A percentile compares a stretch with the other conserved stretches of the same genome.
These are phyloP conservation scores for Chrysolina oricalcia DNA, from an alignment of 2,888 invertebrate genomes.

Conservation along the genomic window DNA sequence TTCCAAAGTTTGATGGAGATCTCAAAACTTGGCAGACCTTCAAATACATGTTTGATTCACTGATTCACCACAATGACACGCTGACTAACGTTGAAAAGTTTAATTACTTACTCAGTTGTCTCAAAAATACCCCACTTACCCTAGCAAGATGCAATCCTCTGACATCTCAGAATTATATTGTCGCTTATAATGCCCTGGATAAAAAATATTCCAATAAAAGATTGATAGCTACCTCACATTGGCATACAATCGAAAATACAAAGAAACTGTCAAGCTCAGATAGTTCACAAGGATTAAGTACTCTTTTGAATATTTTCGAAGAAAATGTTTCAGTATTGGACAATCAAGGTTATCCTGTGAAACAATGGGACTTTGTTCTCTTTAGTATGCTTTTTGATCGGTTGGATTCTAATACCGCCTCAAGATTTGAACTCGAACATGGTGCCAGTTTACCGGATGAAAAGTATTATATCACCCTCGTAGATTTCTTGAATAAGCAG, in stretches of 20 bases:
- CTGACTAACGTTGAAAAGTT: not conserved
- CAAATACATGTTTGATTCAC: not conserved
- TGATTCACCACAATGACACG: not conserved
- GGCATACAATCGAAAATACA: not conserved
- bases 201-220: too few species aligned
- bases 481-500: not conserved
- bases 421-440: not conserved
- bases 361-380: too few species aligned
- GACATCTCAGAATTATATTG: conserved; percentile 1
- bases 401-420: not conserved
- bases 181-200: not conserved
- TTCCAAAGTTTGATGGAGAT: not conserved
- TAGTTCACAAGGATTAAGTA: too few species aligned
- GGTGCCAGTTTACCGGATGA: not conserved
- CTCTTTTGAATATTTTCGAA: too few species aligned
- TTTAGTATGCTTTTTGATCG: not conserved
- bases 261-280: not conserved
- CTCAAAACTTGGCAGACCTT: not conserved
- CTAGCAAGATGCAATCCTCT: not conserved
- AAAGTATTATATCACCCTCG: not conserved
- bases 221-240: not conserved
- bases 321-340: too few species aligned
- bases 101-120: not conserved
- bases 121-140: not conserved
- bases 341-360: too few species aligned